These are phyloP conservation scores for Drosophila anomelani DNA, from an alignment of 2,888 invertebrate genomes.

Conservation along the genomic window DNA sequence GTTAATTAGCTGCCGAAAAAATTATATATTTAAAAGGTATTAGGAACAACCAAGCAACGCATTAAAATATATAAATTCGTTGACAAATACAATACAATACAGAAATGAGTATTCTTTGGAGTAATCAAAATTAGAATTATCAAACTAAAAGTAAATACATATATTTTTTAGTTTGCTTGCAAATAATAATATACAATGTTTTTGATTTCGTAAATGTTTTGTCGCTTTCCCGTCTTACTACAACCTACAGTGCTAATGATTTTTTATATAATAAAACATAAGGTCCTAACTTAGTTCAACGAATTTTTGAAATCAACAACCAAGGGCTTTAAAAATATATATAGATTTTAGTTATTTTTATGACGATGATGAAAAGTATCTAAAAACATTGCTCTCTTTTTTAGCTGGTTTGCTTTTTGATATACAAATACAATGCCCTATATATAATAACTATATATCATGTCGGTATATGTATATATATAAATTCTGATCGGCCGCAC, in stretches of 20 bases:
- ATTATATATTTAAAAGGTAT: conserved; percentile 27
- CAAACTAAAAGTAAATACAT: conserved; percentile 41
- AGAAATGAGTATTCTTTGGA: conserved; percentile 76
- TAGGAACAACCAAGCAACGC: conserved; percentile 71
- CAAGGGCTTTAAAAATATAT: conserved; percentile 15
- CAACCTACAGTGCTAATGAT: conserved; percentile 57
- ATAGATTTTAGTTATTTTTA: background rate
- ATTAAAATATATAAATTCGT: conserved; percentile 64
- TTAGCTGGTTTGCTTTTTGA: conserved; percentile 51
- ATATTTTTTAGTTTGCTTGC: conserved; percentile 24
- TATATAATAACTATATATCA: conserved; percentile 69
- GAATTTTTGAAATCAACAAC: conserved; percentile 37
- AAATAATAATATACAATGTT: conserved; percentile 62
- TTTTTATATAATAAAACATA: conserved; percentile 44
- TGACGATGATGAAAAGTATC: conserved; percentile 56
- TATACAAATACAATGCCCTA: conserved; percentile 77
- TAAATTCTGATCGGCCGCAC: conserved; percentile 79
- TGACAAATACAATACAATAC: conserved; percentile 50
- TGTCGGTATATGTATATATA: conserved; percentile 60
- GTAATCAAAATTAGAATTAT: conserved; percentile 39
- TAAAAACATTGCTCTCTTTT: conserved; percentile 68
- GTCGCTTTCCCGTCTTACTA: conserved; percentile 41
- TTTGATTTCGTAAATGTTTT: conserved; percentile 32
- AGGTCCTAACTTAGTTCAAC: conserved; percentile 61
- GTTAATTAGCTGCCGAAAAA: conserved; percentile 68